These are phyloP conservation scores for Aleiodes alternator DNA, from an alignment of 2,888 invertebrate genomes.

Conservation along the genomic window DNA sequence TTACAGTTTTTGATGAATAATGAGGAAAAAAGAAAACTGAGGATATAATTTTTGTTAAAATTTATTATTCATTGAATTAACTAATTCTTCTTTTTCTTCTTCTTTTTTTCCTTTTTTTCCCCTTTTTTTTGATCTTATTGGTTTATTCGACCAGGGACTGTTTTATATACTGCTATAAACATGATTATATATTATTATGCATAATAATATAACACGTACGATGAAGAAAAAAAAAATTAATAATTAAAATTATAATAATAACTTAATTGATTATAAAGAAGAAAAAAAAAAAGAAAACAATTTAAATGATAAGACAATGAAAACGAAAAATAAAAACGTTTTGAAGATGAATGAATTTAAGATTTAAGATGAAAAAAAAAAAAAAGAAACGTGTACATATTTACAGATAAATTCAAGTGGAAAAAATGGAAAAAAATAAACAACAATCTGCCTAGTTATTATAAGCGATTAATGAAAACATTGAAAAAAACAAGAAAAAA, in stretches of 20 bases:
- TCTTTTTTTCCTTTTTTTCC: conserved; percentile 55
- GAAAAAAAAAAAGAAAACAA: conserved; percentile 57
- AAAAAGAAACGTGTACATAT: conserved; percentile 61
- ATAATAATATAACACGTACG: conserved; percentile 70
- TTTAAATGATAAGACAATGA: conserved; percentile 30
- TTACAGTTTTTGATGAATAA: conserved; percentile 54
- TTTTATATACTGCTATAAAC: conserved; percentile 72
- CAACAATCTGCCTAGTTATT: conserved; percentile 69
- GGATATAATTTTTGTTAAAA: conserved; percentile 71
- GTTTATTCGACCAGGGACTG: conserved; percentile 73
- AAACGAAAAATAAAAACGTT: conserved; percentile 42
- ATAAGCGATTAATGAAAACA: conserved; percentile 57
- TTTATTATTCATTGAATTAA: conserved; percentile 62
- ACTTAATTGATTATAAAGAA: conserved; percentile 39
- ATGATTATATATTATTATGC: conserved; percentile 65
- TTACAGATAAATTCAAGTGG: conserved; percentile 66
- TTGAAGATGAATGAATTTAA: too few relatives aligned
- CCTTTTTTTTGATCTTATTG: conserved; percentile 72
- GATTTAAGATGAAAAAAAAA: conserved; percentile 1
- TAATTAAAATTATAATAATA: conserved; percentile 8
- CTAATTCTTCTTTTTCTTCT: conserved; percentile 24
- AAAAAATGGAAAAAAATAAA: conserved; percentile 43
- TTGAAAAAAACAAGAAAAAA: conserved; percentile 53
- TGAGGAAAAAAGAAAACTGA: conserved; percentile 57
- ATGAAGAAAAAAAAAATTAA: conserved; percentile 22